Evolutionary conservation across 2,113 vertebrate genomes (phyloP).

Genomic region (Myotis lucifugus): DNA sequence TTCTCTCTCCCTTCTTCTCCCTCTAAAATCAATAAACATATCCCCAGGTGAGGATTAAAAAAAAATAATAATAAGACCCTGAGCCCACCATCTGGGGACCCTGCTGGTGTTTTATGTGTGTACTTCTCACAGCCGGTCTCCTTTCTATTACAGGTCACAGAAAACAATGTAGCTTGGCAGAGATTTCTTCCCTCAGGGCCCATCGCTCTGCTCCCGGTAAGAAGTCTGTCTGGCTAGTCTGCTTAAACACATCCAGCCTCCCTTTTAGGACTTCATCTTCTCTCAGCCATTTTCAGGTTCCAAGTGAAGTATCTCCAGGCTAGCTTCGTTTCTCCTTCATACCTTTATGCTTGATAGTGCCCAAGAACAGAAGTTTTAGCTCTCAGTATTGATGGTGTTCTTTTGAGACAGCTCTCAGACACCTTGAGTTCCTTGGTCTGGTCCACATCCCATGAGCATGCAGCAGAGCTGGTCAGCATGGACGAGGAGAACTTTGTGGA

Average conservation of each 20-base stretch:
- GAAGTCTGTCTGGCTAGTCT: background rate
- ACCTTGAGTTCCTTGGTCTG: slow-evolving; percentile 96
- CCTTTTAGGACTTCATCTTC: background rate
- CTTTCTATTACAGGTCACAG: slow-evolving; percentile 88
- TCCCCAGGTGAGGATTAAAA: no score
- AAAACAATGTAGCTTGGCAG: slow-evolving; percentile 99
- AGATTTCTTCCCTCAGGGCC: slow-evolving; percentile 97
- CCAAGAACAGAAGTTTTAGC: background rate
- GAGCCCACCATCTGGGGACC: background rate
- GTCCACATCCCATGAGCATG: slow-evolving; percentile 94
- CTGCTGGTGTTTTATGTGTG: background rate
- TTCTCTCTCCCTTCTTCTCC: background rate
- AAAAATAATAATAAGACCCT: background rate
- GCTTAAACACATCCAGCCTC: background rate
- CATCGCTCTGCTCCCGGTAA: slow-evolving; percentile 96
- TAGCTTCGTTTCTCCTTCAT: background rate
- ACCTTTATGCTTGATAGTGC: background rate
- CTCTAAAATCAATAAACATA: background rate
- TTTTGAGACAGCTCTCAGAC: slow-evolving; percentile 91
- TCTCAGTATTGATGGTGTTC: slow-evolving; percentile 41
- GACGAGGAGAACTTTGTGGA: slow-evolving; percentile 96
- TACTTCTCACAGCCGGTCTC: background rate
- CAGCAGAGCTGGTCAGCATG: slow-evolving; percentile 91
- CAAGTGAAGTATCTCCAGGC: background rate
- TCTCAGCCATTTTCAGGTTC: background rate